Evolutionary conservation across 2,797 vertebrate species (phyloP), one percentile per base, ranked within the genome.

Genomic region (Phataginus tetradactyla): DNA sequence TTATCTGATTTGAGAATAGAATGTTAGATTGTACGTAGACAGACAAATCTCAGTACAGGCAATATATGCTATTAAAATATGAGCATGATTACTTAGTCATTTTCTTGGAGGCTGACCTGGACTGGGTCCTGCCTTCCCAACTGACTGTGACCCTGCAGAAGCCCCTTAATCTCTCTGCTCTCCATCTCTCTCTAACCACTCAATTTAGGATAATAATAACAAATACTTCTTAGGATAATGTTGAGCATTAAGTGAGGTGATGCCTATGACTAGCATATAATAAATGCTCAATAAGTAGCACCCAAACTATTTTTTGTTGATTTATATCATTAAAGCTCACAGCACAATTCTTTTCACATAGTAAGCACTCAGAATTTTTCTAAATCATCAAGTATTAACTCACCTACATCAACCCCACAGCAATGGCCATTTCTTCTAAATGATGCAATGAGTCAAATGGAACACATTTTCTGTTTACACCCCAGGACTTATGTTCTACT

Each of bases 21-120:
- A 80, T 32, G 90, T 61, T 79, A 96, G 94, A 90, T 78, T 91
- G 61, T 93, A 93, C 88, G 61, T 93, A 93, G 68, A 74, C 83
- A 90, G 51, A 68, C 29, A 79, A 63, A 95, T 96, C 15, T 5
- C 64, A 79, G 94, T 53, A 64, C 18, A 96, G 93, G 74, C 14
- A 55, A 12, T 63, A 27, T 32, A 86, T 77, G 57, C 74, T 97
- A 95, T 42, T 84, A 95, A 94, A 97, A 98, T 96, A 51, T 61
- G 90, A 91, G 20, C 61, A 83, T 63, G 94, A 97, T 95, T 96
- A 96, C 96, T 94, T 89, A 96, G 84, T 88, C 57, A 68, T 69
- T 92, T 95, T 55, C 20, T 85, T 39, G 0, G 64, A 74, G 5
- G 1, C 27, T 12, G 42, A 83, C 25, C 53, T 21, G 77, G 23